A percentile compares a stretch with the other conserved stretches of the same genome.
phyloP scores from a whole-genome alignment of 2,888 invertebrate species.

The Suillia variegata region DNA sequence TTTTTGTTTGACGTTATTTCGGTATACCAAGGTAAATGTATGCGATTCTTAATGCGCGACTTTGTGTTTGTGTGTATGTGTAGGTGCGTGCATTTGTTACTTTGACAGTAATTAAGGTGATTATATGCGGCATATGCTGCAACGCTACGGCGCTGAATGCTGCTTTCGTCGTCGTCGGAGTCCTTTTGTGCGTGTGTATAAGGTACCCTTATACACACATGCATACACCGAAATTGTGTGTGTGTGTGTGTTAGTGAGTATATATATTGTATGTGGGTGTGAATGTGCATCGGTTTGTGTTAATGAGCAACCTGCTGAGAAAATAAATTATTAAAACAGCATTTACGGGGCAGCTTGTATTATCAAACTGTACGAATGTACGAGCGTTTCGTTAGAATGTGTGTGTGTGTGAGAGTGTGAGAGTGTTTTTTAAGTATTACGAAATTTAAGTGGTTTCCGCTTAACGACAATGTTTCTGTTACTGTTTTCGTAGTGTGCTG shows the following conservation, averaged over 20 bases:
- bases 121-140: conserved; percentile 43
- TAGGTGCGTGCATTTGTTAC: conserved; percentile 13
- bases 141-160: conserved; percentile 24
- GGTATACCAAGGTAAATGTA: neutral
- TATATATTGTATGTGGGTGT: no score
- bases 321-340: conserved; percentile 48
- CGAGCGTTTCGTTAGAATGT: no score
- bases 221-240: no score
- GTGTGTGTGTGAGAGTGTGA: no score
- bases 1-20: neutral
- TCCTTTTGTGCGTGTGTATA: no score
- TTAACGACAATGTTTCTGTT: no score
- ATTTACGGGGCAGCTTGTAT: conserved; percentile 32
- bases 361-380: no score
- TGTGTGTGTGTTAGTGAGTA: conserved; percentile 4
- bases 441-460: neutral
- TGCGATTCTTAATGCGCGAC: neutral
- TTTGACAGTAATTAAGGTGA: conserved; percentile 53
- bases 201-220: no score
- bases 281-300: conserved; percentile 32
- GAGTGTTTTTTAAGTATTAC: no score
- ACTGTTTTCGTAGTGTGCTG: neutral
- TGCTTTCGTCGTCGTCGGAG: no score
- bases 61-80: conserved; percentile 1
- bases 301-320: conserved; percentile 47